Base-by-base conservation (phyloP, 2,888 invertebrate genomes). In the Prenolepis imparis region DNA sequence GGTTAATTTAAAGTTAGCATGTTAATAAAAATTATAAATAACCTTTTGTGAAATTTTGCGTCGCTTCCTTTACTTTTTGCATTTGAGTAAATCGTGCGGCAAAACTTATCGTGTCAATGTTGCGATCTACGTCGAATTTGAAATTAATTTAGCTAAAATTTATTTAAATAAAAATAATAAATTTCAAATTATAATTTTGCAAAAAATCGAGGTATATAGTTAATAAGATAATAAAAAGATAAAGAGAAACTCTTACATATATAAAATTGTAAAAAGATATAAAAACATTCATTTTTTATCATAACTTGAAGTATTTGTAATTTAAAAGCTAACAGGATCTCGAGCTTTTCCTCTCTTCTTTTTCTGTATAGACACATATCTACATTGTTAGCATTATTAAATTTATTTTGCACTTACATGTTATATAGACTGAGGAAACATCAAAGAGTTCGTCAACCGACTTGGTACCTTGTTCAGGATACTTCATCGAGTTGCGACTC, bases 21-120 rank as follows among this genome's bases (percentile, higher is more conserved):
- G 18, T 39, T 61, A 48, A 52, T 66, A 66, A 66, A 66, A 75
- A 36, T 75, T 39, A 66, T 18, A 2, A 55, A 77, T 12, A 55
- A 41, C 1, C n/a, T 66, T 39, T 18, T 12, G 12, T 64, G n/a
- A 75, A 36, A 36, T 28, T 39, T 55, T 4, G 24, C n/a, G 12
- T 12, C 6, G 32, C 8, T 75, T 39, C 24, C 12, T 32, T 68
- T 8, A 21, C 0, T 21, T 68, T 44, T 78, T 70, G 18, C 21
- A 11, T 6, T 4, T 32, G 44, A 11, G 57, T 70, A 78, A 78
- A 12, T 70, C 32, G 28, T 44, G 12, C 12, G 28, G 39, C 77
- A 21, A 68, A 41, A 59, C 57, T 32, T 41, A 32, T 15, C 41
- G 15, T n/a, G 9, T 12, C 21, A 64, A 32, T 74, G 8, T 6